Conservation (phyloP, 2,113 vertebrate genomes). For the Tor tambroides region DNA sequence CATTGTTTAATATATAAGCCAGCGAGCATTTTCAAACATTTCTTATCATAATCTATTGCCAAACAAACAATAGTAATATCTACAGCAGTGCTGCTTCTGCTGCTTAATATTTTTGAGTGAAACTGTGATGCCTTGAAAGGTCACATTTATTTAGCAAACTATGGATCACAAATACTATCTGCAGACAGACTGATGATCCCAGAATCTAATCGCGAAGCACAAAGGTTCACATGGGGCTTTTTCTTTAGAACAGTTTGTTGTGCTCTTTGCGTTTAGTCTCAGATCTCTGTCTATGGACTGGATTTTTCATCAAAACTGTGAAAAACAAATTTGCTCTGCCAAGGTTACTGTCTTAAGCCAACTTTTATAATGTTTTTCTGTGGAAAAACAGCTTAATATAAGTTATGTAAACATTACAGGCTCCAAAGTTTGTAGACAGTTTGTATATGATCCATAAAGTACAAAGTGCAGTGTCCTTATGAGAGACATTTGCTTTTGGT, state of each 20-base stretch:
- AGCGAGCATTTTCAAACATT: too few relatives aligned
- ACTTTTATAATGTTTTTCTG: not conserved
- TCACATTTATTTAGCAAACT: not conserved
- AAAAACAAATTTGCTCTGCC: not conserved
- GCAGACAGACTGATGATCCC: not conserved
- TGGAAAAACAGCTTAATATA: not conserved
- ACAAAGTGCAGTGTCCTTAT: not conserved
- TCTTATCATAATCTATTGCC: too few relatives aligned
- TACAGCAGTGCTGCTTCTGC: not conserved
- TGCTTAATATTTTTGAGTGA: not conserved
- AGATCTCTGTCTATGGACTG: not conserved
- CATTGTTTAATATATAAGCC: too few relatives aligned
- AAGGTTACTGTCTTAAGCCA: not conserved
- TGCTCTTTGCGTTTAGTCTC: not conserved
- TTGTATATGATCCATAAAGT: not conserved
- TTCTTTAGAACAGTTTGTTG: not conserved
- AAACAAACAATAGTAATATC: not conserved
- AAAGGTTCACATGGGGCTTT: not conserved
- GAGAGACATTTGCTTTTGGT: not conserved
- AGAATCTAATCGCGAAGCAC: not conserved
- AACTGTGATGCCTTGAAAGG: not conserved
- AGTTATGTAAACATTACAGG: not conserved
- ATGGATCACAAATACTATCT: not conserved
- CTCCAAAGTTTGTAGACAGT: not conserved
- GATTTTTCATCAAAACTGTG: slow-evolving; percentile 11